phyloP scores from a whole-genome alignment of 1,140 invertebrate genomes.

The Drosophila mayri region DNA sequence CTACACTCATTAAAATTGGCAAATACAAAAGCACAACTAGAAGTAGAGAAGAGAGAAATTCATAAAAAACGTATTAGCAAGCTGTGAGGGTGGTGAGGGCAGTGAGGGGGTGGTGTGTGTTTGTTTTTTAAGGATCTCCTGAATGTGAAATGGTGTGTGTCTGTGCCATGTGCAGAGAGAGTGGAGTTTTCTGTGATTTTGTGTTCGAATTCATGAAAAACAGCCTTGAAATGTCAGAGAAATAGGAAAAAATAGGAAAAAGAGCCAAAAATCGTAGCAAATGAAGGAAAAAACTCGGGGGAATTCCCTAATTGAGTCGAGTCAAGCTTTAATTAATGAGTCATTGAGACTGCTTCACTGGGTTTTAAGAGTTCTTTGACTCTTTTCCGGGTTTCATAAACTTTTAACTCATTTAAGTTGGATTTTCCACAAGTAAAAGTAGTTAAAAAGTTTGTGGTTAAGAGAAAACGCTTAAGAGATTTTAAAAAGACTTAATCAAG shows the following conservation, averaged over 20 bases:
- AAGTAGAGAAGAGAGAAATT: constrained; percentile 79
- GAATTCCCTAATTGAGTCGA: constrained; percentile 41
- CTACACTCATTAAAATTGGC: constrained; percentile 82
- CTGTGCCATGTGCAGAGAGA: constrained; percentile 39
- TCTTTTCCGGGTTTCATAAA: background rate
- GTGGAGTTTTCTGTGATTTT: constrained; percentile 12
- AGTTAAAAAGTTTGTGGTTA: background rate
- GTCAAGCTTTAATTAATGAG: constrained; percentile 37
- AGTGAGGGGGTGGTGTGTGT: constrained; percentile 1
- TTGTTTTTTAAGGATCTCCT: constrained; percentile 9
- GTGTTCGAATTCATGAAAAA: constrained; percentile 10
- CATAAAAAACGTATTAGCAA: constrained; percentile 79
- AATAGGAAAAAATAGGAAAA: background rate
- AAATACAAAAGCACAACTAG: constrained; percentile 83
- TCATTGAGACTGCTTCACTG: constrained; percentile 16
- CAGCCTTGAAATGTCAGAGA: constrained; percentile 15
- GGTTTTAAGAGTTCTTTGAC: background rate
- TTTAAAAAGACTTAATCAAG: background rate
- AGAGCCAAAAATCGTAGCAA: constrained; percentile 23
- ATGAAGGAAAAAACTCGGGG: constrained; percentile 3
- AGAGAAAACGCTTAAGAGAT: no score
- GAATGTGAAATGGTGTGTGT: constrained; percentile 9
- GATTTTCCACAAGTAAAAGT: background rate
- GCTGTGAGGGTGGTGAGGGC: constrained; percentile 17
- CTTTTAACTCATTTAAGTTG: background rate